Evolutionary conservation across 2,888 invertebrate genomes (phyloP).

Genomic region (Ommatoiulus sabulosus): DNA sequence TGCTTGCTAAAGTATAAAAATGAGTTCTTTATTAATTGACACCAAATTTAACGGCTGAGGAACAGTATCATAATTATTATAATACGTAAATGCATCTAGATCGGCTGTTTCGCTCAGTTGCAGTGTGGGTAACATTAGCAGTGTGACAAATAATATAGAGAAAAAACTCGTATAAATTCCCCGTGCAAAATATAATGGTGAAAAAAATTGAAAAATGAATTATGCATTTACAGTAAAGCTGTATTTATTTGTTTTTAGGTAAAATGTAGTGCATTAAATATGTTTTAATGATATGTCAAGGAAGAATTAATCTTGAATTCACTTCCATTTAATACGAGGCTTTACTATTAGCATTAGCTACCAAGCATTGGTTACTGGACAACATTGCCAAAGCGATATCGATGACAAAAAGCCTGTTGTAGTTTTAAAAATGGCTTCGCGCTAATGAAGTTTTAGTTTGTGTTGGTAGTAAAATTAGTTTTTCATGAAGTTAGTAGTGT

Average conservation of each 20-base stretch:
- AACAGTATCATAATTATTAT: not conserved
- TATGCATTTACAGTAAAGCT: not conserved
- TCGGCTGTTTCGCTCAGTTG: not conserved
- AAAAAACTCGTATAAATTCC: not conserved
- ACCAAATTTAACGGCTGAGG: not conserved
- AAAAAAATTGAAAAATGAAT: not conserved
- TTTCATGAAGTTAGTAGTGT: conserved; percentile 5
- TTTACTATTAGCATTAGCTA: not conserved
- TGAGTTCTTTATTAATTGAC: not conserved
- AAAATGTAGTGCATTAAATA: not conserved
- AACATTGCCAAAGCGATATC: not conserved
- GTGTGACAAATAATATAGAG: not conserved
- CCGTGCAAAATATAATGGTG: not conserved
- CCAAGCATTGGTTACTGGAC: not conserved
- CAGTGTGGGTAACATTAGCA: not conserved
- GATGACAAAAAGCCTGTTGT: conserved; percentile 21
- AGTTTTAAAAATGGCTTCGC: conserved; percentile 44
- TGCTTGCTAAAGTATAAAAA: not conserved
- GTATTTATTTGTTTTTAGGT: not conserved
- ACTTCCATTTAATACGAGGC: not conserved
- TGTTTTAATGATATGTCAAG: too few relatives aligned
- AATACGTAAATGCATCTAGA: not conserved
- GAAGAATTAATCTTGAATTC: not conserved
- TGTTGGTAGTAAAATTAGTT: not conserved
- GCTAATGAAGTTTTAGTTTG: conserved; percentile 32